Evolutionary conservation across 2,888 invertebrate species (phyloP).

Genomic region (Luffia ferchaultella): DNA sequence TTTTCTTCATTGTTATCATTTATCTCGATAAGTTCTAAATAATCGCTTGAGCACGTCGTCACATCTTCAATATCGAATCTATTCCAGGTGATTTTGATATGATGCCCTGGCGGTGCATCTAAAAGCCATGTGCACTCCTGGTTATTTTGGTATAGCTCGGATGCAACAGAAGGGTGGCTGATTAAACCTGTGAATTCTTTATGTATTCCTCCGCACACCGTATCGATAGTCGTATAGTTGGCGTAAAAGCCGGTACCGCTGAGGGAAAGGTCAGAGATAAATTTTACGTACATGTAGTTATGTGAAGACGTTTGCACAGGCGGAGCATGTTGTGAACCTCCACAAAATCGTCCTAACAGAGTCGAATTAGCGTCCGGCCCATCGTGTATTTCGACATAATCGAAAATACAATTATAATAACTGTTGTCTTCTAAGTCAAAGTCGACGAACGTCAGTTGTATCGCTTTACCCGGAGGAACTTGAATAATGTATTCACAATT

Average conservation of each 20-base stretch:
- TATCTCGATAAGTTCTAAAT: constrained; percentile 71
- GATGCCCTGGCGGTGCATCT: constrained; percentile 71
- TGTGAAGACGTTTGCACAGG: constrained; percentile 71
- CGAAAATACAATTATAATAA: constrained; percentile 28
- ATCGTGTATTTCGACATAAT: constrained; percentile 71
- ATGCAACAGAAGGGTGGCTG: constrained; percentile 60
- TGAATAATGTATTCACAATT: constrained; percentile 75
- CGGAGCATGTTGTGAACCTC: constrained; percentile 54
- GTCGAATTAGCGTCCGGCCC: constrained; percentile 72
- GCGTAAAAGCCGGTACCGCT: constrained; percentile 76
- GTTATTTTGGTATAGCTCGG: constrained; percentile 33
- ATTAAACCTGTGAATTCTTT: constrained; percentile 69
- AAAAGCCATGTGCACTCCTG: constrained; percentile 79
- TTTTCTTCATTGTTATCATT: constrained; percentile 46
- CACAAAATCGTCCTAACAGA: constrained; percentile 74
- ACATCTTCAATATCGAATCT: constrained; percentile 72
- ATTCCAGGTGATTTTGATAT: constrained; percentile 78
- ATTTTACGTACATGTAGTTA: constrained; percentile 76
- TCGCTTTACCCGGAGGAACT: constrained; percentile 69
- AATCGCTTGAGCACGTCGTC: constrained; percentile 64
- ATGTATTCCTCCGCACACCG: constrained; percentile 79
- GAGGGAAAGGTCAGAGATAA: constrained; percentile 66
- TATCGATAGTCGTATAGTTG: constrained; percentile 73
- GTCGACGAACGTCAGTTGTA: constrained; percentile 71
- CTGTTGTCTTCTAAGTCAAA: constrained; percentile 67